Conservation (phyloP, 2,797 vertebrate species). For the Scleropages formosus region DNA sequence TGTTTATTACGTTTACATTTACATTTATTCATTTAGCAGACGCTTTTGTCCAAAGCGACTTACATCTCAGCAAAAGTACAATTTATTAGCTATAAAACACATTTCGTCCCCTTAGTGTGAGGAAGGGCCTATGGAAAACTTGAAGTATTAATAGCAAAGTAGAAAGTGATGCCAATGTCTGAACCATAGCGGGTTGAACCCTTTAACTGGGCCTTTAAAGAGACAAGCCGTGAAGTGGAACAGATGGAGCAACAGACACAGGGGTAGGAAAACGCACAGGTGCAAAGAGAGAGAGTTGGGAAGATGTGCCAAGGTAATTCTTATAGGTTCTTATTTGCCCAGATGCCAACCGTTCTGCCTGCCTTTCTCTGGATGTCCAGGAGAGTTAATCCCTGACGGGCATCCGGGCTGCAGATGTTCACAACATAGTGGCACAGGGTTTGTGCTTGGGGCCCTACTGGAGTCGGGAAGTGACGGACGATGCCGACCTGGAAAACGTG, state of each 20-base stretch:
- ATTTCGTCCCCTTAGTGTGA: neutral
- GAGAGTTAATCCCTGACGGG: constrained; percentile 15
- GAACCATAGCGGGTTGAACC: neutral
- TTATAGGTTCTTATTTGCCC: constrained; percentile 17
- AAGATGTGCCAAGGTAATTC: constrained; percentile 25
- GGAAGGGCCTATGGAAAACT: neutral
- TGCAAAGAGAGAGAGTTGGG: constrained; percentile 22
- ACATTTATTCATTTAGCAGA: too few species aligned
- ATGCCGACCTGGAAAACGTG: neutral
- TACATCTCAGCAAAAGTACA: too few species aligned
- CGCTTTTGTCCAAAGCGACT: too few species aligned
- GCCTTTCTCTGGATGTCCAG: constrained; percentile 16
- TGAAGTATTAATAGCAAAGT: neutral
- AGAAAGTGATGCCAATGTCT: constrained; percentile 5
- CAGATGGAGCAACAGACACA: constrained; percentile 21
- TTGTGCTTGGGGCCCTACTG: neutral
- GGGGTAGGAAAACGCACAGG: constrained; percentile 18
- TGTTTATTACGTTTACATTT: too few species aligned
- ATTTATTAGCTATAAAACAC: too few species aligned
- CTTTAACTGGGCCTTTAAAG: constrained; percentile 18
- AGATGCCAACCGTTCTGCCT: constrained; percentile 21
- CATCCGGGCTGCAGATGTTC: constrained; percentile 16
- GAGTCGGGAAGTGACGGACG: neutral
- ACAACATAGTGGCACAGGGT: neutral
- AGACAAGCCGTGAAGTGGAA: neutral